Base-by-base conservation (phyloP, 2,113 vertebrate genomes). In the Ameiurus melas region DNA sequence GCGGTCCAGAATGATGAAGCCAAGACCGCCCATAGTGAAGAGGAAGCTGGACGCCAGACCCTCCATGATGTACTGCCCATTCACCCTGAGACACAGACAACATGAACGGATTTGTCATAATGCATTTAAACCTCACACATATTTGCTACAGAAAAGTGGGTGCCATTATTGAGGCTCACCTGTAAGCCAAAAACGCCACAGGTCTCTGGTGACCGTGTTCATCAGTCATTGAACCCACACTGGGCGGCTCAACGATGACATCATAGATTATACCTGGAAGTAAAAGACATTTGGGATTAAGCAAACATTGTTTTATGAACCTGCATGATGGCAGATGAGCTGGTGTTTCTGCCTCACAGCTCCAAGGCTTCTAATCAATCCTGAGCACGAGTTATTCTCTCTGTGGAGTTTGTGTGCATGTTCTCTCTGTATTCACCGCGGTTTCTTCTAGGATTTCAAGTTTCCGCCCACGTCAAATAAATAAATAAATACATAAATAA, bases 21-120 rank as follows among this genome's bases (percentile, higher is more conserved):
- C 98, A 86, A 99, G 94, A 6, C 98, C 98, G 14, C 98, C 98
- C 98, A 99, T 99, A 13, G 98, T 99, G 93, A 99, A 99, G 71
- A 99, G 97, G 93, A 99, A 99, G 90, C 98, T 99, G 91, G 98
- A 99, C 2, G 98, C 98, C 0, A 99, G 94, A 53, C 98, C 98
- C 93, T 99, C 98, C 98, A 99, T 99, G 62, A 99, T 99, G 93
- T 99, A 99, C 66, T 99, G 98, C 5, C 98, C 98, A 64, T 99
- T 99, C 85, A 99, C 98, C 92, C 98, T 99, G 91, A 55, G 92
- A 20, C 7, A 27, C 85, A 43, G 79, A 4, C 10, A 77, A 6
- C n/a, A 70, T 53, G 10, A 39, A 62, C 1, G 17, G 47, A 17
- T 30, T 9, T 8, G 30, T 70, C 6, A 75, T n/a, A 8, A 70